These are phyloP conservation scores for Procambarus virginalis DNA, from an alignment of 1,140 invertebrate genomes.

Conservation along the genomic window DNA sequence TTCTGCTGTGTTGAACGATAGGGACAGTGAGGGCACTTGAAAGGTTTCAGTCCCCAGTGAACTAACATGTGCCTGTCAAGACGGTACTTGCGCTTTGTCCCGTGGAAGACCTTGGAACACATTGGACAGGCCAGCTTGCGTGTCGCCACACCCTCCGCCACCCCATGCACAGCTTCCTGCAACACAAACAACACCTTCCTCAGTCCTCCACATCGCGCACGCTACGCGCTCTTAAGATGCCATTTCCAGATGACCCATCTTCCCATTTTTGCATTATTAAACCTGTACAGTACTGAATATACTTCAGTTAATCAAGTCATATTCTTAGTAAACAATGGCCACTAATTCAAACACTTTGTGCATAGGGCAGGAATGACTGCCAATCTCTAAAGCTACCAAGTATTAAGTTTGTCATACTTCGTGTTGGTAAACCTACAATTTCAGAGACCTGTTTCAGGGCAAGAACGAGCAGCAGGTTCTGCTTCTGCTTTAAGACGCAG, in stretches of 20 bases:
- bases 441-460: slow-evolving; percentile 41
- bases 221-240: neutral
- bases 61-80: slow-evolving; percentile 74
- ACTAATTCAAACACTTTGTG: neutral
- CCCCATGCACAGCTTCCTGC: slow-evolving; percentile 53
- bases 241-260: slow-evolving; percentile 5
- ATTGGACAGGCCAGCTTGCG: slow-evolving; percentile 60
- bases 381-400: neutral
- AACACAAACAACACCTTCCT: slow-evolving; percentile 66
- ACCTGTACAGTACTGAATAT: neutral
- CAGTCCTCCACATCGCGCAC: slow-evolving; percentile 33
- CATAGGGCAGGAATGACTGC: neutral
- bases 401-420: neutral
- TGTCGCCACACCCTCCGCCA: slow-evolving; percentile 51
- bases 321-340: neutral
- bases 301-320: neutral
- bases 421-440: neutral
- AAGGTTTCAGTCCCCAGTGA: slow-evolving; percentile 74
- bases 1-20: slow-evolving; percentile 69
- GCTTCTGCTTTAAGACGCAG: slow-evolving; percentile 52
- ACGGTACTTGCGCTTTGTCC: slow-evolving; percentile 70
- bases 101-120: slow-evolving; percentile 69
- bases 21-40: slow-evolving; percentile 69
- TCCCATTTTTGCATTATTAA: neutral
- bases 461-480: slow-evolving; percentile 11